Evolutionary conservation across 2,797 vertebrate genomes (phyloP).

Genomic region (Dallia pectoralis): DNA sequence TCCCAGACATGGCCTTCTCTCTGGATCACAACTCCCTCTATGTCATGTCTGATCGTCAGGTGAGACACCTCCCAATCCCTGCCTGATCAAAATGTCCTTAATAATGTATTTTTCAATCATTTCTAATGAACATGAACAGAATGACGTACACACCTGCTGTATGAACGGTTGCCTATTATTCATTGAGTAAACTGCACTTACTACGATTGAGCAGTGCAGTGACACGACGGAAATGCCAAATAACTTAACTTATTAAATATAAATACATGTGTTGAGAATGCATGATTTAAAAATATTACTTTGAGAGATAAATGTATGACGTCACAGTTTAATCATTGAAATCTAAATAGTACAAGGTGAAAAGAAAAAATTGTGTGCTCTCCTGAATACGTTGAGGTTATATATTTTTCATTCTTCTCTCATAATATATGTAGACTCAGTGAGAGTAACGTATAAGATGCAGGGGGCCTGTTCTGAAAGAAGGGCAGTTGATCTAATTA

Average conservation of each 20-base stretch:
- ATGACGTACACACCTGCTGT: not conserved
- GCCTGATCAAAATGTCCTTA: not conserved
- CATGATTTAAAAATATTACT: not conserved
- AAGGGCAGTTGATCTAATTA: slow-evolving; percentile 70
- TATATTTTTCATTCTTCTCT: not conserved
- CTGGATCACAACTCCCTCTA: slow-evolving; percentile 87
- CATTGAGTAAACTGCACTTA: too few relatives aligned
- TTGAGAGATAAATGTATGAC: not conserved
- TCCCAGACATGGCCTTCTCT: slow-evolving; percentile 97
- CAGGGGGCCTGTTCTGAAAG: slow-evolving; percentile 47
- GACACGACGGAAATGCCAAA: too few relatives aligned
- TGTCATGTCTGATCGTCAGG: slow-evolving; percentile 95
- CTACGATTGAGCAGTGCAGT: too few relatives aligned
- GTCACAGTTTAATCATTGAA: not conserved
- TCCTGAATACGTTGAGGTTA: not conserved
- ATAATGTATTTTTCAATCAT: not conserved
- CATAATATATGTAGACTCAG: not conserved
- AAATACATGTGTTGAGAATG: not conserved
- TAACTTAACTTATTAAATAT: too few relatives aligned
- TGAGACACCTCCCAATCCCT: slow-evolving; percentile 63
- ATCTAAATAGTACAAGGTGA: not conserved
- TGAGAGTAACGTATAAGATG: slow-evolving; percentile 3
- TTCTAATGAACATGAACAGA: not conserved
- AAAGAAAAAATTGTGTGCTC: not conserved
- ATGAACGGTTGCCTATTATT: not conserved